phyloP scores from a whole-genome alignment of 2,888 invertebrate genomes.

The Lysandra bellargus region DNA sequence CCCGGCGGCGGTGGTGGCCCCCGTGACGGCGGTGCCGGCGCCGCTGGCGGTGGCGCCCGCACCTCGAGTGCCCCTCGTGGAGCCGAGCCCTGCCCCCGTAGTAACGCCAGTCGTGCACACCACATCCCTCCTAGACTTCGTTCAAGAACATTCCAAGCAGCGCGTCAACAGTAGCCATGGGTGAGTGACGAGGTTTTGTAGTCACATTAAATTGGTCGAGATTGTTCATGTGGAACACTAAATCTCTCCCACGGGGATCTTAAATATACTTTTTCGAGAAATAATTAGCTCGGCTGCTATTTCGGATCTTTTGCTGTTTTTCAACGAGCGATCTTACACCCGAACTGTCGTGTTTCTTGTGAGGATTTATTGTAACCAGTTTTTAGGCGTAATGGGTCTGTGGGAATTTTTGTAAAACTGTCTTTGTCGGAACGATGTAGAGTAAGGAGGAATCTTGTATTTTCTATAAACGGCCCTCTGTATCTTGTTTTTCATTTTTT shows the following conservation, averaged over 20 bases:
- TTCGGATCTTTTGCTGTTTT: background rate
- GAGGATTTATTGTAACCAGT: background rate
- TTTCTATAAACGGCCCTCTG: background rate
- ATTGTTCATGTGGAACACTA: background rate
- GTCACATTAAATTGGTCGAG: background rate
- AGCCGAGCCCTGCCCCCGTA: constrained; percentile 45
- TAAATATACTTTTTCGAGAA: background rate
- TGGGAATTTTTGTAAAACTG: background rate
- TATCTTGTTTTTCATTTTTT: background rate
- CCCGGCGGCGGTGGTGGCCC: constrained; percentile 46
- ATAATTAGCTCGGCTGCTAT: background rate
- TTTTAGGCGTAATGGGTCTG: background rate
- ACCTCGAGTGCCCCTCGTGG: constrained; percentile 33
- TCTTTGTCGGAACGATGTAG: background rate
- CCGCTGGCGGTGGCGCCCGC: constrained; percentile 47
- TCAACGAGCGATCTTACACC: background rate
- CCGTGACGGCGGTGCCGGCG: constrained; percentile 48
- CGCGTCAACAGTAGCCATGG: constrained; percentile 74
- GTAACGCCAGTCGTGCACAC: constrained; percentile 52
- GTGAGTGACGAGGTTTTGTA: constrained; percentile 50
- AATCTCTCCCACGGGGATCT: background rate
- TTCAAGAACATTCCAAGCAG: constrained; percentile 79
- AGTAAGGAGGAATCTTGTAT: background rate
- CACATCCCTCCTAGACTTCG: constrained; percentile 67
- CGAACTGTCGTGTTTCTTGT: background rate